These are phyloP conservation scores for Papilio elwesi DNA, from an alignment of 2,888 invertebrate genomes.

Conservation along the genomic window DNA sequence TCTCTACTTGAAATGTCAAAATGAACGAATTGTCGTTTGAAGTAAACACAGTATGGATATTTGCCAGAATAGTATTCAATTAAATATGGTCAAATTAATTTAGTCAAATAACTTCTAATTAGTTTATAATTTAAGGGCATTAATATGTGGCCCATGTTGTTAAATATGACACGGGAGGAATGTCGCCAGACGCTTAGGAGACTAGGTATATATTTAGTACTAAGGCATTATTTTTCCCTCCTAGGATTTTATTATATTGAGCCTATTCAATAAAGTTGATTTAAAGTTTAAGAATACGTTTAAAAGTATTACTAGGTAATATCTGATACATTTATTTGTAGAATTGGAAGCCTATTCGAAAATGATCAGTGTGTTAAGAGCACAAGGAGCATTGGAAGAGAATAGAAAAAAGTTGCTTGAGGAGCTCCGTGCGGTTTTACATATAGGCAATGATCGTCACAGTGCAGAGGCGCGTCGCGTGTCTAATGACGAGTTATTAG, in stretches of 20 bases:
- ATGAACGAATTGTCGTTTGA: slow-evolving; percentile 84
- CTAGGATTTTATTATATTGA: slow-evolving; percentile 73
- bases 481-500: slow-evolving; percentile 94
- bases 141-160: slow-evolving; percentile 87
- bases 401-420: slow-evolving; percentile 93
- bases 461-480: slow-evolving; percentile 96
- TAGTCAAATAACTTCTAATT: slow-evolving; percentile 64
- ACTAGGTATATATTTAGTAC: slow-evolving; percentile 88
- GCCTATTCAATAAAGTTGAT: slow-evolving; percentile 55
- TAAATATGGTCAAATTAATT: slow-evolving; percentile 77
- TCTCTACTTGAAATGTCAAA: slow-evolving; percentile 76
- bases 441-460: slow-evolving; percentile 95
- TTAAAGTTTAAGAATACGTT: slow-evolving; percentile 49
- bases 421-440: slow-evolving; percentile 91
- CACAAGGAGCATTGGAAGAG: slow-evolving; percentile 94
- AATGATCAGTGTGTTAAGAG: slow-evolving; percentile 94
- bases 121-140: slow-evolving; percentile 62
- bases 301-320: slow-evolving; percentile 48
- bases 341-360: slow-evolving; percentile 96
- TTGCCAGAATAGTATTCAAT: slow-evolving; percentile 79
- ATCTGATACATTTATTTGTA: slow-evolving; percentile 75
- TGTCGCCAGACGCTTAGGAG: slow-evolving; percentile 94
- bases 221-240: slow-evolving; percentile 83
- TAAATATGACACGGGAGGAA: slow-evolving; percentile 95
- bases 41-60: slow-evolving; percentile 85